Evolutionary conservation across 2,797 vertebrate genomes (phyloP).

Genomic region (Morus bassanus): DNA sequence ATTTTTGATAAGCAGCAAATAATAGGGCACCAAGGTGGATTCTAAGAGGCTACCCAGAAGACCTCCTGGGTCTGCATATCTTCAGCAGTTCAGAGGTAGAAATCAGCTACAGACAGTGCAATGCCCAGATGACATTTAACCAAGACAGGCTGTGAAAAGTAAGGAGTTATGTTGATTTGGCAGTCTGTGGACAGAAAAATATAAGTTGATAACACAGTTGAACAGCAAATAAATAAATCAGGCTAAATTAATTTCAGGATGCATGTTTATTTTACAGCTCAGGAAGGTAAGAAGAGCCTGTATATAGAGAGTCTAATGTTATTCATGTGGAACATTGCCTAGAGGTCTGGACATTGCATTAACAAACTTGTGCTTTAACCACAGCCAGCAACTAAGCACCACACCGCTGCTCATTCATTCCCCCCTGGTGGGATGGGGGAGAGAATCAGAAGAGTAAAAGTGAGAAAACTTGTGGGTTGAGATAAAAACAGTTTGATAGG

Average conservation of each 20-base stretch:
- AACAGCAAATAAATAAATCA: not conserved
- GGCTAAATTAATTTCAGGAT: not conserved
- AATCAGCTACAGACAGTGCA: not conserved
- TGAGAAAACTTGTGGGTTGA: too few relatives aligned
- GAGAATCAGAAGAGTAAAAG: too few relatives aligned
- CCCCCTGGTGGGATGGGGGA: too few relatives aligned
- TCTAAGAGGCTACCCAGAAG: not conserved
- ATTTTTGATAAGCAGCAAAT: conserved; percentile 22
- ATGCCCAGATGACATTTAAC: not conserved
- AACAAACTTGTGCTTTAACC: not conserved
- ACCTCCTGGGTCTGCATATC: not conserved
- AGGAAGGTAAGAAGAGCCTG: not conserved
- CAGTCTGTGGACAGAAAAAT: not conserved
- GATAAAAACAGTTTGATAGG: too few relatives aligned
- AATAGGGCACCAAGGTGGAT: not conserved
- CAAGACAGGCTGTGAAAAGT: not conserved
- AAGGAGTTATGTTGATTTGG: not conserved
- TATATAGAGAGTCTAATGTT: not conserved
- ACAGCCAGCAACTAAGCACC: too few relatives aligned
- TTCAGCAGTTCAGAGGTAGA: not conserved
- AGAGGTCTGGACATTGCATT: not conserved
- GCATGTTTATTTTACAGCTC: not conserved
- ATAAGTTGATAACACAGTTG: not conserved
- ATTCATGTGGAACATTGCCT: not conserved
- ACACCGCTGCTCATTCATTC: too few relatives aligned